phyloP scores from a whole-genome alignment of 1,140 invertebrate genomes.

The Brachionus rubens region DNA sequence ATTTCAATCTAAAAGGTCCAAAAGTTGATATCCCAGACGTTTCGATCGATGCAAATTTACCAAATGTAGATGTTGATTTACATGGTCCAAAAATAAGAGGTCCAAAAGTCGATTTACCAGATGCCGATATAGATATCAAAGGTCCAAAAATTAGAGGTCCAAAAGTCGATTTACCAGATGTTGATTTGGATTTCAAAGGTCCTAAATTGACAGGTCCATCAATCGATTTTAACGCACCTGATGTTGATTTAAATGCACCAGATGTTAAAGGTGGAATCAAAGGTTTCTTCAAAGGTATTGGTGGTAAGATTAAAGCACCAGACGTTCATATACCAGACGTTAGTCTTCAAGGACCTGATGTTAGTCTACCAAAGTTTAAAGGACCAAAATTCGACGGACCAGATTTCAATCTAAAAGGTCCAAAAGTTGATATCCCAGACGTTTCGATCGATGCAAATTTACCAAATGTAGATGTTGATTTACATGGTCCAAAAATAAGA shows the following conservation, averaged over 20 bases:
- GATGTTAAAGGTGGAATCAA: neutral
- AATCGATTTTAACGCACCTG: neutral
- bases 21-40: conserved; percentile 14
- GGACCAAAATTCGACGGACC: neutral
- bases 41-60: neutral
- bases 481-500: conserved; percentile 9
- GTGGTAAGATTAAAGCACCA: neutral
- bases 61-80: conserved; percentile 12
- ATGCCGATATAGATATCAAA: neutral
- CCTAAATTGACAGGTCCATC: neutral
- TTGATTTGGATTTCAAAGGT: neutral
- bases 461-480: conserved; percentile 16
- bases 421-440: neutral
- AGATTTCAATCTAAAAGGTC: neutral
- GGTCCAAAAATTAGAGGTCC: neutral
- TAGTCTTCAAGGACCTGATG: neutral
- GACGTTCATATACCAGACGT: neutral
- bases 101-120: neutral
- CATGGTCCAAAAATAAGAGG: neutral
- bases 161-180: neutral
- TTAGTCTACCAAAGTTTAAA: neutral
- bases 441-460: too few relatives aligned
- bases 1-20: neutral
- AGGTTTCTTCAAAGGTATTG: neutral
- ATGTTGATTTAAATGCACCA: neutral